These are phyloP conservation scores for Anarhynchus alexandrinus DNA, from an alignment of 2,113 vertebrate species.

Conservation along the genomic window DNA sequence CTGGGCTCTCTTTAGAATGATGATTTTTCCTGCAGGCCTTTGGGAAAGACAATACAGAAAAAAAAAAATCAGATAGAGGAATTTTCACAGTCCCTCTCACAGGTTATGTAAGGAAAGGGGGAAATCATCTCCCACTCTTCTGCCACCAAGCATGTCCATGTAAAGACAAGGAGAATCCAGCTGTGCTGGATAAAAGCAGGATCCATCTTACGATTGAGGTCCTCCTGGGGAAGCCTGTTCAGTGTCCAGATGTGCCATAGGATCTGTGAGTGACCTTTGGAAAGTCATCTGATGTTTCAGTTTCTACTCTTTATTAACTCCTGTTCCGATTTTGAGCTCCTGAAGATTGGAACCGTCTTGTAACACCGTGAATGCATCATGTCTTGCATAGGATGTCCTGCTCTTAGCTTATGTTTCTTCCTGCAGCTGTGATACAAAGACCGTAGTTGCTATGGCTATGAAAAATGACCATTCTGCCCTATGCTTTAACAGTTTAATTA, in stretches of 20 bases:
- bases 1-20: background rate
- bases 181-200: background rate
- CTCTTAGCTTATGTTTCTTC: background rate
- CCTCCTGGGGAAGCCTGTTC: background rate
- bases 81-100: background rate
- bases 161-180: background rate
- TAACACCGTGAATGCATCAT: background rate
- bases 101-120: background rate
- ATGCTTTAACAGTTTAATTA: background rate
- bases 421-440: background rate
- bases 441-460: background rate
- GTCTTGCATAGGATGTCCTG: background rate
- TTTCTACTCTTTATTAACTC: background rate
- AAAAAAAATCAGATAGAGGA: background rate
- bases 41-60: background rate
- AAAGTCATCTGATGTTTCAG: background rate
- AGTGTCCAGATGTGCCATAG: background rate
- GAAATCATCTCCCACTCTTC: background rate
- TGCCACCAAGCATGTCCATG: background rate
- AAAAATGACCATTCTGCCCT: background rate
- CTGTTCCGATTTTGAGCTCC: background rate
- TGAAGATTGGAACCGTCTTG: background rate
- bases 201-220: background rate
- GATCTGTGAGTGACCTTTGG: background rate
- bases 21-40: background rate